Conservation (phyloP, 2,888 invertebrate species). For the Spodoptera exigua region DNA sequence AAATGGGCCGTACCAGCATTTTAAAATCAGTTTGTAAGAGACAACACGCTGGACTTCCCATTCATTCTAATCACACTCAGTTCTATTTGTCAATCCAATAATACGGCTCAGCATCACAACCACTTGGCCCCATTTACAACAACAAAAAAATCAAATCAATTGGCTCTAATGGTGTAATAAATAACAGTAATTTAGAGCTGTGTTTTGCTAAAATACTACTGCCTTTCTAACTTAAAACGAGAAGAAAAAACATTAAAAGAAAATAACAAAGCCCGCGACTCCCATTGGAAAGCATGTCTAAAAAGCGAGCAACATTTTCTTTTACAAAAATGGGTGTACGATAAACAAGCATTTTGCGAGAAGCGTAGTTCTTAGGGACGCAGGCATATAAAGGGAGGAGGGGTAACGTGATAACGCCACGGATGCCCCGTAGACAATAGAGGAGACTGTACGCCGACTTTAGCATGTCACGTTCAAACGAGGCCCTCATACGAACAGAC, state of each 20-base stretch:
- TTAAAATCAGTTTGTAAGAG: constrained; percentile 74
- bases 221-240: constrained; percentile 30
- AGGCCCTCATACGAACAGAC: constrained; percentile 39
- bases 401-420: constrained; percentile 69
- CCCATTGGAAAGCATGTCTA: constrained; percentile 45
- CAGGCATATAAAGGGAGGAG: constrained; percentile 66
- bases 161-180: constrained; percentile 44
- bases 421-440: constrained; percentile 69
- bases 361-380: constrained; percentile 59
- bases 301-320: constrained; percentile 55
- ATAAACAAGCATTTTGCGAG: constrained; percentile 56
- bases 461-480: constrained; percentile 57
- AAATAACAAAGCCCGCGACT: constrained; percentile 44
- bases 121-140: constrained; percentile 30
- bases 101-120: constrained; percentile 11
- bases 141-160: constrained; percentile 37
- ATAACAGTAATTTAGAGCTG: constrained; percentile 41
- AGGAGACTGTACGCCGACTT: constrained; percentile 55
- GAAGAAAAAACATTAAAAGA: constrained; percentile 37
- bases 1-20: constrained; percentile 80
- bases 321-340: constrained; percentile 50
- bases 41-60: constrained; percentile 31
- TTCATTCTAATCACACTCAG: constrained; percentile 35
- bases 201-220: constrained; percentile 31
- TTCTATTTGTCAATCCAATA: constrained; percentile 40